phyloP scores from a whole-genome alignment of 1,140 invertebrate species.

The Microplitis mediator region DNA sequence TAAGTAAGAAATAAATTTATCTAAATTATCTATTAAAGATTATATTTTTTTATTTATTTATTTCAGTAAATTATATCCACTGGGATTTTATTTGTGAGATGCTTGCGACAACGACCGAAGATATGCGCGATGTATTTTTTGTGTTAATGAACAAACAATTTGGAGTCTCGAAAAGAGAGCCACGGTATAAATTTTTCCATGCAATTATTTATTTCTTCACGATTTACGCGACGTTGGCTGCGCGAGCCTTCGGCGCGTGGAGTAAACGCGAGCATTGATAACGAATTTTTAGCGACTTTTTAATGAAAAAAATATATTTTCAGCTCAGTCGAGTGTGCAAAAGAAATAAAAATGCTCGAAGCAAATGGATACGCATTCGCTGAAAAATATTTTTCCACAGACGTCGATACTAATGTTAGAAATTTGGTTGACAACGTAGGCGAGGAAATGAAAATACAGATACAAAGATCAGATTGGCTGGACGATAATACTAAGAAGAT shows the following conservation, averaged over 20 bases:
- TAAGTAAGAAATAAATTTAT: neutral
- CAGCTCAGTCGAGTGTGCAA: conserved; percentile 8
- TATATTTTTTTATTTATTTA: neutral
- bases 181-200: conserved; percentile 5
- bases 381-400: conserved; percentile 4
- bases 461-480: conserved; percentile 66
- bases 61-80: conserved; percentile 41
- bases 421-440: conserved; percentile 19
- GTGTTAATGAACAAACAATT: conserved; percentile 4
- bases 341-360: neutral
- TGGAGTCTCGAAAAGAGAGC: conserved; percentile 1
- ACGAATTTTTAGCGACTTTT: too few relatives aligned
- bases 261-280: too few relatives aligned
- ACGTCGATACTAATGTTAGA: neutral
- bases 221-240: too few relatives aligned
- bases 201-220: neutral
- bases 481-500: conserved; percentile 63
- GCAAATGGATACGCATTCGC: conserved; percentile 13
- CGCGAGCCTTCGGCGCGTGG: too few relatives aligned
- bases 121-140: conserved; percentile 27
- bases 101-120: conserved; percentile 27
- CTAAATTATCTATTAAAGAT: neutral
- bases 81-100: conserved; percentile 36
- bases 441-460: conserved; percentile 14
- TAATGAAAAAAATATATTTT: neutral